Evolutionary conservation across 2,797 vertebrate genomes (phyloP), one percentile per base, ranked within the genome.

Genomic region (Trachurus trachurus): DNA sequence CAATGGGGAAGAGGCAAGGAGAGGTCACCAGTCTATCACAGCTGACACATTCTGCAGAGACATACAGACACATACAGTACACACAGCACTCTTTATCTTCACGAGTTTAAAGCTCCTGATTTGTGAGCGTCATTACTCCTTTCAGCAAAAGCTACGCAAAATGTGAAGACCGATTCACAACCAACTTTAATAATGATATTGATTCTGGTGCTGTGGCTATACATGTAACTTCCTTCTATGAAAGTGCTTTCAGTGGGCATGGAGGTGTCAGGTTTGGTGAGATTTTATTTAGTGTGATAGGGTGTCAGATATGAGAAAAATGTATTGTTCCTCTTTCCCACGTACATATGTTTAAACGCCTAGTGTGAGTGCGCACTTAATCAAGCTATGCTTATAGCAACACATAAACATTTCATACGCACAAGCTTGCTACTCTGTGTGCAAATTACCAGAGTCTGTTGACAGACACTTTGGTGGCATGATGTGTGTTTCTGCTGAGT

Each of bases 221-320:
- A 56, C 73, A 74, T 37, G 62, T 81, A 66, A 74, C 75, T 83
- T 76, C 62, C 65, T 64, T 52, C 42, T 64, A n/a, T 66, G 37
- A 42, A 39, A 34, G 19, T 37, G 63, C 42, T 52, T 39, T 62
- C 34, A 34, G 52, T 26, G 0, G 42, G 21, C 66, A 75, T 66
- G 53, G 31, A 53, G 78, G 74, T 53, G 60, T 76, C 76, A 53
- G 68, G 68, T 76, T 81, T 78, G 50, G 45, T 77, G 37, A 47
- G 42, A 78, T 76, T 76, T 67, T 56, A 59, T 67, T 75, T 47
- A 59, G 53, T 66, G 56, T 29, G 15, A 42, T 17, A 37, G 3
- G 6, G 8, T 45, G 29, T 69, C 15, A 3, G 15, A 62, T 8
- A 58, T 47, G 8, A 34, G 9, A 6, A 54, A 45, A 56, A 31